A percentile compares a stretch with the other conserved stretches of the same genome.
These are phyloP conservation scores for Scaptomyza tumidula DNA, from an alignment of 2,888 invertebrate genomes.

Conservation along the genomic window DNA sequence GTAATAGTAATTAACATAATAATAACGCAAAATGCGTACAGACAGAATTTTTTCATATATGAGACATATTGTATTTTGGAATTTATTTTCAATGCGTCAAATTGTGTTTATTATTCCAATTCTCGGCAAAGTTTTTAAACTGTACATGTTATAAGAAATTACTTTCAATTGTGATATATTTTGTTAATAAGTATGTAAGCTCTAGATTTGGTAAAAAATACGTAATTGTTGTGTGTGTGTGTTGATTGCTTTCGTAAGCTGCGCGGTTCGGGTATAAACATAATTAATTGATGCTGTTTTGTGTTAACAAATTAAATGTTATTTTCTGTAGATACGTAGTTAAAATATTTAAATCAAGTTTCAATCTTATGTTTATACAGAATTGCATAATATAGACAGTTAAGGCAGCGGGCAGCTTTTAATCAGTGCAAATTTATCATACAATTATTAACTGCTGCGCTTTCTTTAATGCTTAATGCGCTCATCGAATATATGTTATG, in stretches of 20 bases:
- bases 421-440: constrained; percentile 37
- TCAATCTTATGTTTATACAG: constrained; percentile 64
- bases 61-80: constrained; percentile 14
- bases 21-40: constrained; percentile 66
- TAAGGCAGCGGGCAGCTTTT: constrained; percentile 44
- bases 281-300: constrained; percentile 19
- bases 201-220: constrained; percentile 77
- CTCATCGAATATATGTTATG: constrained; percentile 32
- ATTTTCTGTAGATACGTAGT: constrained; percentile 18
- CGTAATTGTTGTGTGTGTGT: constrained; percentile 47
- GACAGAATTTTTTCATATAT: constrained; percentile 59
- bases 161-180: constrained; percentile 18
- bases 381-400: constrained; percentile 66
- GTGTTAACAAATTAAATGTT: constrained; percentile 1
- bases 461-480: constrained; percentile 27
- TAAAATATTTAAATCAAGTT: constrained; percentile 43
- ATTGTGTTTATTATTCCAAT: constrained; percentile 29
- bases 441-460: constrained; percentile 16
- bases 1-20: constrained; percentile 65
- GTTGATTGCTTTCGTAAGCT: constrained; percentile 16
- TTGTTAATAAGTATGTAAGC: constrained; percentile 56
- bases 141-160: constrained; percentile 63
- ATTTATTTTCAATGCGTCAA: constrained; percentile 34
- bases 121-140: constrained; percentile 57
- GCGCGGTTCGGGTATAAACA: constrained; percentile 15